Base-by-base conservation (phyloP, 2,888 invertebrate species). In the Plutella xylostella region DNA sequence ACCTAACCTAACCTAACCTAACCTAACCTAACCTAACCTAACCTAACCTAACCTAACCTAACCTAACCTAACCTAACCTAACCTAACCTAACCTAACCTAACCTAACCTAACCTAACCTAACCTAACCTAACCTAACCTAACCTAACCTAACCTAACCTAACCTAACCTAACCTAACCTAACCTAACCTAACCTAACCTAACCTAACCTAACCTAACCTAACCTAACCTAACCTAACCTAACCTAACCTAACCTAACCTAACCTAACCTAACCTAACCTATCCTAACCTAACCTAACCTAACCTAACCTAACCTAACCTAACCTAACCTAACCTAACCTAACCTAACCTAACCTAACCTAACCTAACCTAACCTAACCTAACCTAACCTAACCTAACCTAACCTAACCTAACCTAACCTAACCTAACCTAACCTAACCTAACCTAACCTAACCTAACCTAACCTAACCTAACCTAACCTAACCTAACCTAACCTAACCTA, bases 41-140 rank as follows among this genome's bases (percentile, higher is more conserved):
- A 51, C 51, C 51, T 51, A 51, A 49, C 49, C 51, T 51, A 51
- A 49, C 51, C 51, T 51, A 51, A 51, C 51, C 51, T 51, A 51
- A 51, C 51, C 51, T 51, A 51, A 51, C 51, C 51, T 51, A 51
- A 51, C 51, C 51, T 51, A 51, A 51, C 51, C 51, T 51, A 51
- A 51, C 51, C 51, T 51, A 51, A 51, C 51, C 49, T 51, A 49
- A 45, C 49, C 51, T 48, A 49, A 47, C 51, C 51, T 47, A 51
- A 51, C 51, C 51, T 48, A 49, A 51, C 49, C 51, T 49, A 48
- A 48, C 51, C 51, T 50, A 49, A 49, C 50, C 50, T 47, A 52
- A 50, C 50, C 51, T 50, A 51, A 51, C 51, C 51, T 50, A 51
- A 51, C 51, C 51, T 51, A 51, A 51, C 51, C 51, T 51, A 51